Percentiles rank a stretch among this genome's conserved stretches.
These are phyloP conservation scores for Sebastes trivittatus DNA, from an alignment of 2,797 vertebrate species.

Conservation along the genomic window DNA sequence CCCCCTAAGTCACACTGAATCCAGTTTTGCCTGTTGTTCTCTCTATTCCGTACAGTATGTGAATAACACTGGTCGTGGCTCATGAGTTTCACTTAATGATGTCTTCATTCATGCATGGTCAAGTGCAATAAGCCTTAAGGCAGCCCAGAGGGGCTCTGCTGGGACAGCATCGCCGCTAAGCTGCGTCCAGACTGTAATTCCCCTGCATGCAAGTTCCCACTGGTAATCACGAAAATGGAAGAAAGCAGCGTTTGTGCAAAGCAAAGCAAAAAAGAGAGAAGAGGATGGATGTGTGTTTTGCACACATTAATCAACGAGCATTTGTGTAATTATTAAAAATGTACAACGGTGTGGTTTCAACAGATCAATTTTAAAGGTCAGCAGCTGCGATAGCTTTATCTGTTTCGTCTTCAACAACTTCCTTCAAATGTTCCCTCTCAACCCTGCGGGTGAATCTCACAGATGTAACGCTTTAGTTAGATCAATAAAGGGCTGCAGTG, in stretches of 20 bases:
- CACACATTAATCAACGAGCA: conserved; percentile 40
- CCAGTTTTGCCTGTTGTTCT: neutral
- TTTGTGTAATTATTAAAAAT: conserved; percentile 64
- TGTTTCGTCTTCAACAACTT: conserved; percentile 23
- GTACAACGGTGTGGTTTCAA: conserved; percentile 31
- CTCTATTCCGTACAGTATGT: conserved; percentile 11
- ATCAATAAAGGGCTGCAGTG: conserved; percentile 51
- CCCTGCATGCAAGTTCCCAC: conserved; percentile 25
- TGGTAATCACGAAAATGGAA: conserved; percentile 36
- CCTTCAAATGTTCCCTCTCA: conserved; percentile 24
- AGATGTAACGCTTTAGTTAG: conserved; percentile 7
- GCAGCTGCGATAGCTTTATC: conserved; percentile 9
- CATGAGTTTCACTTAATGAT: conserved; percentile 24
- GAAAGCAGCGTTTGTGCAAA: conserved; percentile 35
- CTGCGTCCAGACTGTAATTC: conserved; percentile 39
- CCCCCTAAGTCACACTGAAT: neutral
- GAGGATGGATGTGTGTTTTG: conserved; percentile 24
- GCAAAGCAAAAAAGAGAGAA: conserved; percentile 26
- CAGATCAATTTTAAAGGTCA: conserved; percentile 24
- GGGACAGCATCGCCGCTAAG: conserved; percentile 21
- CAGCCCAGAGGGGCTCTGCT: conserved; percentile 16
- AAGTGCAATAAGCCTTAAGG: conserved; percentile 26
- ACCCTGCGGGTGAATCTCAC: conserved; percentile 5
- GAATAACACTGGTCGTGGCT: conserved; percentile 18
- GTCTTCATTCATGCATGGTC: conserved; percentile 29